Percentiles rank a stretch among this genome's conserved stretches.
These are phyloP conservation scores for Lasioglossum malachurum DNA, from an alignment of 2,888 invertebrate species.

Conservation along the genomic window DNA sequence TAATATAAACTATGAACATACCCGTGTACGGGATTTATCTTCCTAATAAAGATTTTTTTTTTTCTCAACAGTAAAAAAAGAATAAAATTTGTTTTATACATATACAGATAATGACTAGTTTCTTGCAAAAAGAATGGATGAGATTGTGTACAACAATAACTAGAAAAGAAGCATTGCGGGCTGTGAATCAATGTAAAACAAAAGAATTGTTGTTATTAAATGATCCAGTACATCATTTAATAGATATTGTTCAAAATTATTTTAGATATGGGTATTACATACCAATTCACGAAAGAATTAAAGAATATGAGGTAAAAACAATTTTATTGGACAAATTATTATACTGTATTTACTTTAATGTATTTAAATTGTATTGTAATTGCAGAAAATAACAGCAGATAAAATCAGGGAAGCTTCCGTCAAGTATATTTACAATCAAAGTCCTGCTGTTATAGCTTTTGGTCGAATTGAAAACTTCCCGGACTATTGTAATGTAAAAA, in stretches of 20 bases:
- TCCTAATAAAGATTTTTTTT: not conserved
- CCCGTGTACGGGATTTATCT: not conserved
- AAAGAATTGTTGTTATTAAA: constrained; percentile 78
- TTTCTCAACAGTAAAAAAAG: not conserved
- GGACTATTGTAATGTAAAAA: constrained; percentile 78
- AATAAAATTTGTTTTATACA: not conserved
- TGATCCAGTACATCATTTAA: constrained; percentile 80
- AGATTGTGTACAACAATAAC: constrained; percentile 81
- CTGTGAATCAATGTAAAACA: constrained; percentile 80
- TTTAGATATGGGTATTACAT: constrained; percentile 79
- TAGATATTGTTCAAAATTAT: constrained; percentile 83
- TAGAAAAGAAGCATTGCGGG: constrained; percentile 81
- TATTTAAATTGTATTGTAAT: not conserved
- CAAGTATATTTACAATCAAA: constrained; percentile 84
- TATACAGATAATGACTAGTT: constrained; percentile 81
- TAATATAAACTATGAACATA: not conserved
- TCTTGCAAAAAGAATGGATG: constrained; percentile 85
- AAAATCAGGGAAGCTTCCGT: constrained; percentile 70
- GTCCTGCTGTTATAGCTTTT: constrained; percentile 84
- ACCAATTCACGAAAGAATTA: constrained; percentile 70
- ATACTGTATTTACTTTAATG: too few relatives aligned
- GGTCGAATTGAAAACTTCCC: constrained; percentile 85
- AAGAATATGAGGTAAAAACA: constrained; percentile 64
- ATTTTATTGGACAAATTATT: not conserved
- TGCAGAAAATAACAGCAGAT: constrained; percentile 50